Base-by-base conservation (phyloP, 2,113 vertebrate species). In the Chamaetylas fuelleborni region DNA sequence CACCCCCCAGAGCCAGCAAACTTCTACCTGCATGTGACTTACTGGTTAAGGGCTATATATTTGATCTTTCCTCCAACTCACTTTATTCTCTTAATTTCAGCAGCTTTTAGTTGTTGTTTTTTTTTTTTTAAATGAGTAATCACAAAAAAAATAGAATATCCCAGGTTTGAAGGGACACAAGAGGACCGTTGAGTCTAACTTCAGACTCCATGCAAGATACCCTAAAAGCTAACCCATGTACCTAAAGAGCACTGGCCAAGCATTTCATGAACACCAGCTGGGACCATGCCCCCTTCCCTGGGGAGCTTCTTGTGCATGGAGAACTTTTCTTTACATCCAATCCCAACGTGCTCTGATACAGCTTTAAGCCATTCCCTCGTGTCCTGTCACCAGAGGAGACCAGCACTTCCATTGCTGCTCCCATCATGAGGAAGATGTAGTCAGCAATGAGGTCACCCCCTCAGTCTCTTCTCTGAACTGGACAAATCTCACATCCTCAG, bases 181-280 rank as follows among this genome's bases (percentile, higher is more conserved):
- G 0, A 73, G 7, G 19, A 83, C 31, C 38, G 40, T 0, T 0
- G 2, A 51, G 24, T 81, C 40, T n/a, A 60, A 33, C 31, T 42
- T 42, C n/a, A 71, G 45, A 51, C 29, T 56, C n/a, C 26, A 34
- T 1, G 5, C 4, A 58, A 16, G 43, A 53, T 45, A 72, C 36
- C 5, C 13, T 28, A 33, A 19, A 76, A 76, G 24, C 26, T 34
- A 64, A 62, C 26, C 8, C 1, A 2, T 1, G 0, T 12, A 29
- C 19, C 34, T 28, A 19, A 34, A 36, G 22, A 50, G 48, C 40
- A 50, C 8, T 25, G 54, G 16, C 25, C 36, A 73, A 86, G 73
- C 6, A 34, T 19, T 61, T 31, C 26, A 16, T 6, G 8, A 58
- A 40, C 22, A 51, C 20, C 23, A 28, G 2, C 25, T 36, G 20